phyloP scores from a whole-genome alignment of 92 coral and sea anemone species.

The Zoanthus gigantus region DNA sequence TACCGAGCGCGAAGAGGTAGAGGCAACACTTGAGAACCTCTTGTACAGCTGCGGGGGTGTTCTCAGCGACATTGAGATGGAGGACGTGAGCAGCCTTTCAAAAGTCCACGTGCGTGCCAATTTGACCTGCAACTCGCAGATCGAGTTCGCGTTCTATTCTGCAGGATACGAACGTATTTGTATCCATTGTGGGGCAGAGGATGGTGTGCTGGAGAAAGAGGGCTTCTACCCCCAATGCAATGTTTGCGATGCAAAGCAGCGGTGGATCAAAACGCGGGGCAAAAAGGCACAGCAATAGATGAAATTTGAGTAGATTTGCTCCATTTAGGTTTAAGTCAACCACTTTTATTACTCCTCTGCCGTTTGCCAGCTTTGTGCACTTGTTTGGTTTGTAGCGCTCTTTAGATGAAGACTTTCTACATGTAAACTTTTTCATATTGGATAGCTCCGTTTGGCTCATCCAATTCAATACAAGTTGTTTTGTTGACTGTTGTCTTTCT shows the following conservation, averaged over 20 bases:
- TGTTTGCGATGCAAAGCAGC: conserved; percentile 44
- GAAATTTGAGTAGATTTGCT: conserved; percentile 31
- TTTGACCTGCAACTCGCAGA: conserved; percentile 42
- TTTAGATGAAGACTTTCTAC: conserved; percentile 33
- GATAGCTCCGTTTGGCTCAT: conserved; percentile 25
- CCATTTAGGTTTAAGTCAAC: conserved; percentile 23
- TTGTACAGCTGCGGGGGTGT: conserved; percentile 44
- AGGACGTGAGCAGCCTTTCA: conserved; percentile 41
- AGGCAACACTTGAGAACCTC: conserved; percentile 43
- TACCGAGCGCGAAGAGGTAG: conserved; percentile 41
- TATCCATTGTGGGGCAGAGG: conserved; percentile 46
- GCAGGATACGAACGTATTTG: conserved; percentile 43
- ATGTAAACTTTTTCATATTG: conserved; percentile 27
- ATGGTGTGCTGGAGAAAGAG: conserved; percentile 43
- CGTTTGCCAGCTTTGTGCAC: conserved; percentile 16
- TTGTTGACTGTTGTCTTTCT: conserved; percentile 30
- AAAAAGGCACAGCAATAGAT: conserved; percentile 31
- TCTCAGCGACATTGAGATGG: conserved; percentile 38
- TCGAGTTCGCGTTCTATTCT: conserved; percentile 36
- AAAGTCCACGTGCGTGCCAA: conserved; percentile 35
- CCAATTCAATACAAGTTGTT: conserved; percentile 13
- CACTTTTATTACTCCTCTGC: conserved; percentile 29
- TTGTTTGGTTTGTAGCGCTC: conserved; percentile 30
- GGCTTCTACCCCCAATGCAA: conserved; percentile 45
- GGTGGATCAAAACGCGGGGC: conserved; percentile 51